Evolutionary conservation across 2,113 vertebrate species (phyloP), one percentile per base, ranked within the genome.

Genomic region (Catharus fuscescens): DNA sequence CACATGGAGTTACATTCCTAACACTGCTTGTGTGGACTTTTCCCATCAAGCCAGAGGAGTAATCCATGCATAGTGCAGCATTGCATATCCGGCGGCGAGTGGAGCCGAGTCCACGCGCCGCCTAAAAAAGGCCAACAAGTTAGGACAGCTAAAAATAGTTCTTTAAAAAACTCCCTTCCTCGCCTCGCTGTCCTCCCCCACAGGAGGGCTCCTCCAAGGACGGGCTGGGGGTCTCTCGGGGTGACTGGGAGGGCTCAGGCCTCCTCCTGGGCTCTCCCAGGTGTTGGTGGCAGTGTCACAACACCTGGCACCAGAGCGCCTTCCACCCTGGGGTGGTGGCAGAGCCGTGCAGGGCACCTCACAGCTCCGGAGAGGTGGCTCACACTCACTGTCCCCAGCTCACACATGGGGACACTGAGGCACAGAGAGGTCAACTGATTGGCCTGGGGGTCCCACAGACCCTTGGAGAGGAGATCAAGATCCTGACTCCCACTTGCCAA

Each of bases 1-100:
- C 9, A 5, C 53, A 6, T 4, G 28, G 72, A 74, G 59, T 14
- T 15, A 12, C 17, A 1, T 34, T 53, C 28, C 45, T 32, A 31
- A n/a, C 87, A 79, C 18, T 19, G 92, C 77, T 79, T 38, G 5
- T 29, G 80, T 32, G 79, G 84, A 32, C 73, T 66, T 42, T 57
- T 90, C 36, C 91, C 77, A 18, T 57, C 96, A 28, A 97, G 97
- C 92, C 96, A 79, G 89, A 95, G 84, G 88, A 90, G 86, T 40
- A 81, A 89, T 93, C 96, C 97, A 96, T 98, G 97, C 97, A 97
- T 72, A 97, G 95, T 92, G 90, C 78, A 96, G 97, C 96, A 82
- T 76, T 95, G 97, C 95, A 65, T 67, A 84, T 82, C 94, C 70
- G 60, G 95, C 45, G n/a, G 86, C 87, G 74, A n/a, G 70, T 36